These are phyloP conservation scores for Morbakka virulenta DNA, from an alignment of 30 jellyfish, hydroid and myxozoan species.

Conservation along the genomic window DNA sequence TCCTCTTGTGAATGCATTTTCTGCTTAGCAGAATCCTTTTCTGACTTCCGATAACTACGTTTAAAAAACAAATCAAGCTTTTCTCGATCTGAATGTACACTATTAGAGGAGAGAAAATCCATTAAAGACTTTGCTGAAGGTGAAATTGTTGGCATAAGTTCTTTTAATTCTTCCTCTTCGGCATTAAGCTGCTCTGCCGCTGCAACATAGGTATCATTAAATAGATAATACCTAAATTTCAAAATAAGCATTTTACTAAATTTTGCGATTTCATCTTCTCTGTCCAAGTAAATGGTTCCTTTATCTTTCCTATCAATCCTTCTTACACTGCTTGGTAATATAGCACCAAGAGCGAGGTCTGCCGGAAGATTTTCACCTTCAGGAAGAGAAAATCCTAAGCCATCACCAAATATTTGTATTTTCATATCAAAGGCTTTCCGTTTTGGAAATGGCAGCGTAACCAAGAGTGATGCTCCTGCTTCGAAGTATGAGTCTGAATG, in stretches of 20 bases:
- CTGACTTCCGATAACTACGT: slow-evolving; percentile 63
- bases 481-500: slow-evolving; percentile 77
- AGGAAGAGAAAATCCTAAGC: slow-evolving; percentile 81
- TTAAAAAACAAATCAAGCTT: slow-evolving; percentile 67
- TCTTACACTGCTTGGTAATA: slow-evolving; percentile 61
- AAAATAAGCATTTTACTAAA: slow-evolving; percentile 57
- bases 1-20: neutral
- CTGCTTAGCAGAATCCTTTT: slow-evolving; percentile 6
- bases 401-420: slow-evolving; percentile 73
- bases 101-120: slow-evolving; percentile 5
- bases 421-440: slow-evolving; percentile 97
- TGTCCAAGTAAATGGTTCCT: slow-evolving; percentile 15
- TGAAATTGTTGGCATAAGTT: slow-evolving; percentile 68
- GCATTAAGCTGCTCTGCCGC: slow-evolving; percentile 89
- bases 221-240: slow-evolving; percentile 68
- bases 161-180: slow-evolving; percentile 81
- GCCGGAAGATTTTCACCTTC: slow-evolving; percentile 92
- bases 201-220: slow-evolving; percentile 91
- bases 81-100: neutral
- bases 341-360: slow-evolving; percentile 90
- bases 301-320: slow-evolving; percentile 50
- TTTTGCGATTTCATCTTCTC: slow-evolving; percentile 35
- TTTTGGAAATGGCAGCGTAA: slow-evolving; percentile 91
- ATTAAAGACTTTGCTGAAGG: slow-evolving; percentile 4
- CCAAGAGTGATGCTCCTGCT: slow-evolving; percentile 84